A percentile compares a stretch with the other conserved stretches of the same genome.
phyloP scores from a whole-genome alignment of 1,140 invertebrate species.

The Akabosia matsudoensis region DNA sequence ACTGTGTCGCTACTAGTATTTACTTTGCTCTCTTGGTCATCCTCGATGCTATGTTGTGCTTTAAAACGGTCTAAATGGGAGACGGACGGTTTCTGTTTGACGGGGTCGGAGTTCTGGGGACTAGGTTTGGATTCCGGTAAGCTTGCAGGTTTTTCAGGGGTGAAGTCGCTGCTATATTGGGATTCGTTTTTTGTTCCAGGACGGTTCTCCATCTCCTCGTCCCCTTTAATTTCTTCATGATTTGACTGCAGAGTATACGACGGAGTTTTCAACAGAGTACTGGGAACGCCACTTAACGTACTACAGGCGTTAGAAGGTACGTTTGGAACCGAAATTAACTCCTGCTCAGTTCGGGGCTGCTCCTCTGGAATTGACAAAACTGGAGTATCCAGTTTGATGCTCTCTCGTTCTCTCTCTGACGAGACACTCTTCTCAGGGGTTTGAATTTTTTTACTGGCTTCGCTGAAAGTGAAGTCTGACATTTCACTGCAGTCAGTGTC shows the following conservation, averaged over 20 bases:
- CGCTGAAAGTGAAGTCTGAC: constrained; percentile 32
- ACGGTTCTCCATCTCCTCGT: background rate
- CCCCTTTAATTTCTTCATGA: background rate
- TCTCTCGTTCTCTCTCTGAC: background rate
- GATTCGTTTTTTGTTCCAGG: background rate
- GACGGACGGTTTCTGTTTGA: background rate
- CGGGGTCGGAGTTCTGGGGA: background rate
- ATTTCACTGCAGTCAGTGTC: constrained; percentile 35
- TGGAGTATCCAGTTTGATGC: background rate
- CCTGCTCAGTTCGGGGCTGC: too few species aligned
- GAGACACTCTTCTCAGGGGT: background rate
- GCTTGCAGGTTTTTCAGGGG: background rate
- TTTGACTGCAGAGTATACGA: too few species aligned
- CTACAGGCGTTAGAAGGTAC: too few species aligned
- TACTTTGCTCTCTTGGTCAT: background rate
- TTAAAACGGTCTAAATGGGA: background rate
- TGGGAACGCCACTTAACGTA: background rate
- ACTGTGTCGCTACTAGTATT: background rate
- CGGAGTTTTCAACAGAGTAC: background rate
- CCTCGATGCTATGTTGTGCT: background rate
- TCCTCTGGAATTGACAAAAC: too few species aligned
- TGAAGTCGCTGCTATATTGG: background rate
- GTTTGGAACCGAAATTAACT: too few species aligned
- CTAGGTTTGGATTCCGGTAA: too few species aligned
- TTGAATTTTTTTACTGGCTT: background rate